A percentile compares a stretch with the other conserved stretches of the same genome.
These are phyloP conservation scores for Tetragonula clypearis DNA, from an alignment of 1,140 invertebrate species.

Conservation along the genomic window DNA sequence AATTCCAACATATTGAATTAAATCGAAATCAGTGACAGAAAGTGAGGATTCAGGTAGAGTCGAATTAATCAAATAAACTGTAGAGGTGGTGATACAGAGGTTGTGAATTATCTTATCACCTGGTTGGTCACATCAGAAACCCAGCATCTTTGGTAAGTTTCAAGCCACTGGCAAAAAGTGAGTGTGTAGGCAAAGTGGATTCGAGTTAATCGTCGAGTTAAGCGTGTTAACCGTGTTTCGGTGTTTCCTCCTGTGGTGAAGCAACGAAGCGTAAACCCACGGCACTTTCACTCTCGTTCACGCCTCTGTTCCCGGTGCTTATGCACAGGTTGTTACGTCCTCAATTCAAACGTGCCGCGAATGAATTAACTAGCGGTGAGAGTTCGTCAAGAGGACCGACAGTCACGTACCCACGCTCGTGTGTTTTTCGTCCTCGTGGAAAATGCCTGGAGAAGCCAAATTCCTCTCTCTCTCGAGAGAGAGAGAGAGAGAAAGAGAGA, in stretches of 20 bases:
- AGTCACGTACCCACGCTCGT: conserved; percentile 33
- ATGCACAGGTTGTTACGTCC: conserved; percentile 45
- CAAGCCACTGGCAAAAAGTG: no score
- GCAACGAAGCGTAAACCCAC: neutral
- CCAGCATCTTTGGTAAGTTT: no score
- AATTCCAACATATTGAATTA: no score
- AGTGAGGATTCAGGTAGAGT: no score
- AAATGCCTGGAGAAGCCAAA: conserved; percentile 6
- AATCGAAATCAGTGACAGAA: no score
- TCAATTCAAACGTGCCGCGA: conserved; percentile 44
- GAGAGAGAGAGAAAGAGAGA: neutral
- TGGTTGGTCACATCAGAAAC: no score
- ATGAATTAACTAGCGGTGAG: conserved; percentile 45
- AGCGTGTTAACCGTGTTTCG: neutral
- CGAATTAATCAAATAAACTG: no score
- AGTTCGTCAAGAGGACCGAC: neutral
- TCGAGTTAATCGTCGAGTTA: neutral
- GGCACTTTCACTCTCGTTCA: conserved; percentile 24
- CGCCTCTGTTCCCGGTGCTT: neutral
- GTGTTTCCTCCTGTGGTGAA: neutral
- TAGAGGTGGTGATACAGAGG: no score
- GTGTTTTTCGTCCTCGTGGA: conserved; percentile 11
- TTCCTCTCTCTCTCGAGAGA: neutral
- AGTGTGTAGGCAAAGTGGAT: no score
- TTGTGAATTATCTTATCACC: no score